Conservation (phyloP, 2,113 vertebrate species). For the Dasyurus viverrinus region DNA sequence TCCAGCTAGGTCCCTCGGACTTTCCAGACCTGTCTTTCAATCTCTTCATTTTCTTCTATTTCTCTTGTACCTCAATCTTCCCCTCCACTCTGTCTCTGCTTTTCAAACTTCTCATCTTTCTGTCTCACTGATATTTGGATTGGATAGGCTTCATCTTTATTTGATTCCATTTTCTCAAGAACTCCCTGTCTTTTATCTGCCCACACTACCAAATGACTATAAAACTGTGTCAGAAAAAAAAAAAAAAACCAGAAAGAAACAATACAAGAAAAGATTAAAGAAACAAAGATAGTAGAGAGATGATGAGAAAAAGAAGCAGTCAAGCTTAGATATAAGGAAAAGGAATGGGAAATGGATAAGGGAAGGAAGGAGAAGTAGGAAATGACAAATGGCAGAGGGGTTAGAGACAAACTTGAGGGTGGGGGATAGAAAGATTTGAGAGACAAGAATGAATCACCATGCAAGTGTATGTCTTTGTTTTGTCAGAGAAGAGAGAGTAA, state of each 20-base stretch:
- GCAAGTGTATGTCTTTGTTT: background rate
- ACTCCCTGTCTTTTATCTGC: background rate
- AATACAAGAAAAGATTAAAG: background rate
- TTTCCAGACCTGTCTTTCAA: background rate
- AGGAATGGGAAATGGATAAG: background rate
- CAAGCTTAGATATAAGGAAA: conserved; percentile 13
- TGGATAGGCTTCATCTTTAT: background rate
- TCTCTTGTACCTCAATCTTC: conserved; percentile 24
- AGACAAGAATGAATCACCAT: background rate
- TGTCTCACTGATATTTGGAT: background rate
- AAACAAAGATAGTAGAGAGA: conserved; percentile 25
- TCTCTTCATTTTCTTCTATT: conserved; percentile 29
- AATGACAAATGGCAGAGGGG: background rate
- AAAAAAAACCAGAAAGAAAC: background rate
- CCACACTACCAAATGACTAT: background rate
- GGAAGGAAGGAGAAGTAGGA: background rate
- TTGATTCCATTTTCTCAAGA: background rate
- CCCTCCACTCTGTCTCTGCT: background rate
- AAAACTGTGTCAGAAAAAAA: background rate
- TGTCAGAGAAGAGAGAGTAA: background rate
- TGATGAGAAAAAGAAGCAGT: background rate
- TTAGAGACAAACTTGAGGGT: background rate
- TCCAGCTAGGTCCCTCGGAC: background rate
- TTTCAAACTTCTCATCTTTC: background rate
- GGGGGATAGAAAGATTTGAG: background rate